Evolutionary conservation across 2,888 invertebrate species (phyloP).

Genomic region (Alviniconcha strummeri): DNA sequence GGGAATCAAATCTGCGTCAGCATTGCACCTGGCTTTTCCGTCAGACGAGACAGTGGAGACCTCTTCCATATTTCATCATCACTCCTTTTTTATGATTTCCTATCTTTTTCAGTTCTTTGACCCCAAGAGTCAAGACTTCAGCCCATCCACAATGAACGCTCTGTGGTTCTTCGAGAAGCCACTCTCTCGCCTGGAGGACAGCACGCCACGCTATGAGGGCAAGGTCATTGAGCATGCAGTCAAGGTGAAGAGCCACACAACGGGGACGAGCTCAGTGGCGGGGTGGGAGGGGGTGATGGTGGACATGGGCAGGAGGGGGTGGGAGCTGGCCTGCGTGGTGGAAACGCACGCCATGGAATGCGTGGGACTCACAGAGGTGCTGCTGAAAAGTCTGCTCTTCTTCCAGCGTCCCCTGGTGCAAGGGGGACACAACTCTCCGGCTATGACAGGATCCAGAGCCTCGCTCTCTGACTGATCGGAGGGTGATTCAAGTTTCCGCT

Average conservation of each 20-base stretch:
- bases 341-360: conserved; percentile 48
- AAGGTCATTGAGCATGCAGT: conserved; percentile 62
- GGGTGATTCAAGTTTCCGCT: no score
- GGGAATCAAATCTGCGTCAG: no score
- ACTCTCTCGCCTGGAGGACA: conserved; percentile 50
- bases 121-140: conserved; percentile 32
- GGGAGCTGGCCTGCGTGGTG: conserved; percentile 62
- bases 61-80: no score
- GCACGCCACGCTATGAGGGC: conserved; percentile 59
- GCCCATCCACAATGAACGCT: conserved; percentile 46
- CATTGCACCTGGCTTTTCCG: no score
- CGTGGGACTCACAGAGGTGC: conserved; percentile 30
- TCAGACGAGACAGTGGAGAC: no score
- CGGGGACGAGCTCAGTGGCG: conserved; percentile 32
- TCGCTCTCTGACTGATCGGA: conserved; percentile 17
- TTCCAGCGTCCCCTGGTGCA: conserved; percentile 47
- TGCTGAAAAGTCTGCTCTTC: conserved; percentile 51
- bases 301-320: conserved; percentile 61
- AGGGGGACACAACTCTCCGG: conserved; percentile 12
- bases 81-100: no score
- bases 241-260: conserved; percentile 48
- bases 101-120: conserved; percentile 25
- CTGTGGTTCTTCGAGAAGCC: conserved; percentile 69
- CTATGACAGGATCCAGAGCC: conserved; percentile 20
- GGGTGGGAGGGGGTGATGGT: conserved; percentile 62